Conservation (phyloP, 1,140 invertebrate species). For the Drosophila azteca region DNA sequence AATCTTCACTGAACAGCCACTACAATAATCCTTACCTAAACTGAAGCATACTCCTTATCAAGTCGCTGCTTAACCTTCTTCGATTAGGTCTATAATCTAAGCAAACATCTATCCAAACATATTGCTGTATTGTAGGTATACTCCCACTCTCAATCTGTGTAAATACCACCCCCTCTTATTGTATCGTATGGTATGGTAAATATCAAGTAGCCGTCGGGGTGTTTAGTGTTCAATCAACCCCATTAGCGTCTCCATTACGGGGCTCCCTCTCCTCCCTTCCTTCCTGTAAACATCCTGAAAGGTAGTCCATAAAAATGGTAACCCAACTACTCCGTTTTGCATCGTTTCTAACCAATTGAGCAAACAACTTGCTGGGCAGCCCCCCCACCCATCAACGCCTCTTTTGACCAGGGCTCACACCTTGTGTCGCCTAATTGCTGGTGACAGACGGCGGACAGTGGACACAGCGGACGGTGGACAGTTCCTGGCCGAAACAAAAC, state of each 20-base stretch:
- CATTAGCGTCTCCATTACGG: conserved; percentile 43
- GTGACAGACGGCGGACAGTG: conserved; percentile 61
- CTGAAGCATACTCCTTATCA: too few relatives aligned
- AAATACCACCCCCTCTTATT: conserved; percentile 11
- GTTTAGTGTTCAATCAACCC: conserved; percentile 45
- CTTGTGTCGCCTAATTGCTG: conserved; percentile 72
- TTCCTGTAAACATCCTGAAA: conserved; percentile 45
- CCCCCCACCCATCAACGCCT: conserved; percentile 55
- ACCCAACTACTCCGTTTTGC: background rate
- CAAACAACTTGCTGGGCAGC: conserved; percentile 36
- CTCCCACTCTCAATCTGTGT: too few relatives aligned
- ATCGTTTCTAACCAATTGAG: background rate
- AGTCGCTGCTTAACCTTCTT: background rate
- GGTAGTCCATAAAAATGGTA: conserved; percentile 40
- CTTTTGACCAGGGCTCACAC: conserved; percentile 35
- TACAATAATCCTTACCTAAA: too few relatives aligned
- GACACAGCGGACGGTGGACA: conserved; percentile 18
- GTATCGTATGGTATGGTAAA: conserved; percentile 8
- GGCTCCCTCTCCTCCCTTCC: conserved; percentile 5
- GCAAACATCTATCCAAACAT: conserved; percentile 7
- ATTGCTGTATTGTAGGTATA: background rate
- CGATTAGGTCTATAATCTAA: conserved; percentile 23
- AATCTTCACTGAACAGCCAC: too few relatives aligned
- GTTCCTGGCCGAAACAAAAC: conserved; percentile 42
- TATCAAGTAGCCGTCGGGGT: conserved; percentile 44